Evolutionary conservation across 1,140 invertebrate genomes (phyloP).

Genomic region (Drosophila grimshawi): DNA sequence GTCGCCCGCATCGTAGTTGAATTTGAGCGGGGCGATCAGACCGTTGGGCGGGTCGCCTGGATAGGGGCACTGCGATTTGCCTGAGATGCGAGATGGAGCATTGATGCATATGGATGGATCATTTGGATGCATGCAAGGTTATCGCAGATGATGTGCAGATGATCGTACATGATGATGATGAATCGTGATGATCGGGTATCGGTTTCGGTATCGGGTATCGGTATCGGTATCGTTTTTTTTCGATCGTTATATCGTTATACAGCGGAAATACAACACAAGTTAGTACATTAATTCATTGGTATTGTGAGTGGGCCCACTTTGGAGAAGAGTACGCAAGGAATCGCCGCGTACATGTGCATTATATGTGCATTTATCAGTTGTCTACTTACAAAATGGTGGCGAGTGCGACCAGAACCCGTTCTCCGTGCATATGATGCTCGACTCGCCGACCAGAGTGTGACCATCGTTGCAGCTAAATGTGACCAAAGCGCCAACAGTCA

Average conservation of each 20-base stretch:
- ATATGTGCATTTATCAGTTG: constrained; percentile 60
- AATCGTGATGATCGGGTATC: constrained; percentile 37
- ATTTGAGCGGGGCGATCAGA: constrained; percentile 89
- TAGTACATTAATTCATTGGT: constrained; percentile 68
- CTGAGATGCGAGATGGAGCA: constrained; percentile 82
- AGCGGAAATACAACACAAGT: constrained; percentile 80
- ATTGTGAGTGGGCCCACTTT: constrained; percentile 64
- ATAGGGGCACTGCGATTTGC: constrained; percentile 90
- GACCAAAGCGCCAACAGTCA: constrained; percentile 91
- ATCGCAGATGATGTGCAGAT: constrained; percentile 24
- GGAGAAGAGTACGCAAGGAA: constrained; percentile 56
- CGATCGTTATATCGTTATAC: constrained; percentile 44
- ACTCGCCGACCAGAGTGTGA: constrained; percentile 91
- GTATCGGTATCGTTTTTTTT: constrained; percentile 25
- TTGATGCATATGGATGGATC: constrained; percentile 19
- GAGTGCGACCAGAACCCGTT: constrained; percentile 94
- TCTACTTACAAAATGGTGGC: constrained; percentile 90
- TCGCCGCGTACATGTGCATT: constrained; percentile 58
- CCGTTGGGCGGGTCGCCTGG: constrained; percentile 90
- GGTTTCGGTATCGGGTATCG: constrained; percentile 30
- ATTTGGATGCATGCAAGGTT: constrained; percentile 41
- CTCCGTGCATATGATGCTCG: constrained; percentile 93
- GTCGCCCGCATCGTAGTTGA: constrained; percentile 91
- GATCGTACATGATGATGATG: constrained; percentile 27
- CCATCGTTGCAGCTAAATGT: constrained; percentile 90